phyloP scores from a whole-genome alignment of 2,797 vertebrate species.

The Intellagama lesueurii region DNA sequence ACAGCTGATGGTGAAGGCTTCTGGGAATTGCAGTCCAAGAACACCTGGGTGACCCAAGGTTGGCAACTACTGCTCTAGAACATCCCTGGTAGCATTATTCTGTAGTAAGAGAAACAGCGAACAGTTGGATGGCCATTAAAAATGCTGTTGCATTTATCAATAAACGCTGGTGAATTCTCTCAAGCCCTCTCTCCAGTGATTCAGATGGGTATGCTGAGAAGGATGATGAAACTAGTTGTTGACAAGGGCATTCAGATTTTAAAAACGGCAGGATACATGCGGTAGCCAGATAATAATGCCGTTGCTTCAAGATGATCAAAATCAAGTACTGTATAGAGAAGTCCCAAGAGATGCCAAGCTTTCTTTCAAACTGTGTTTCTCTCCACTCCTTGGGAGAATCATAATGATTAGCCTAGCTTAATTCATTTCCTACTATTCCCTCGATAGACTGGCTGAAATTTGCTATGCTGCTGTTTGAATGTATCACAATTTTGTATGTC shows the following conservation, averaged over 20 bases:
- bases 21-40: too few relatives aligned
- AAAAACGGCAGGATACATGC: neutral
- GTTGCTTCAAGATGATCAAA: neutral
- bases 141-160: neutral
- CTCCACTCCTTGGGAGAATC: neutral
- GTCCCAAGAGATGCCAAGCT: neutral
- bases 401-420: neutral
- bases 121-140: neutral
- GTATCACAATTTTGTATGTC: neutral
- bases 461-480: neutral
- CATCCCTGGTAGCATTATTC: neutral
- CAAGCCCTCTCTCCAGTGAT: neutral
- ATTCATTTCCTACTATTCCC: neutral
- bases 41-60: too few relatives aligned
- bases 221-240: neutral
- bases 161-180: neutral
- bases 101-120: neutral
- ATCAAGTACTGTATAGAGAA: neutral
- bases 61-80: too few relatives aligned
- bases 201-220: neutral
- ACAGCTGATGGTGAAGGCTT: too few relatives aligned
- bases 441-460: neutral
- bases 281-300: neutral
- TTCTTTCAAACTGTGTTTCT: neutral
- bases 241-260: too few relatives aligned